Percentiles rank a stretch among this genome's conserved stretches.
Conservation (phyloP, 2,113 vertebrate genomes). For the Phyllostomus discolor region DNA sequence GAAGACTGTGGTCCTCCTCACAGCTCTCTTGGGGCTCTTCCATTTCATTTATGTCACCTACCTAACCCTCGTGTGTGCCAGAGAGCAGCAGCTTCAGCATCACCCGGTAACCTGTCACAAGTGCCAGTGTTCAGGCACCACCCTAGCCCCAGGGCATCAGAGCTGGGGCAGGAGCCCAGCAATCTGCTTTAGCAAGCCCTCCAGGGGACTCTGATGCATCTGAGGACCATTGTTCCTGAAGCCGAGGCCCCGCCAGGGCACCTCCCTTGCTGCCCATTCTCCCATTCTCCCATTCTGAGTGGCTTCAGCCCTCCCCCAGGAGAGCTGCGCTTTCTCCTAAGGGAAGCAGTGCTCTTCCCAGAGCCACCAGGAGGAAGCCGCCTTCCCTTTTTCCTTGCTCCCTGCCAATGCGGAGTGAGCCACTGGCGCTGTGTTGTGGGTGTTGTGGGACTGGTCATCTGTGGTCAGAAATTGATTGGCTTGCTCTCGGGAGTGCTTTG, state of each 20-base stretch:
- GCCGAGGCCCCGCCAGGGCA: neutral
- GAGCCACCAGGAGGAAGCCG: neutral
- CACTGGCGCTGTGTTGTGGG: no score
- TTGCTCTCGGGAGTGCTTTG: neutral
- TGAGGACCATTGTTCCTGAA: neutral
- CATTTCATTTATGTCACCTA: neutral
- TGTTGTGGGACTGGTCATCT: neutral
- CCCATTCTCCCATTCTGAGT: neutral
- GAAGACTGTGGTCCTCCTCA: neutral
- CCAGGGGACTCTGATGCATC: neutral
- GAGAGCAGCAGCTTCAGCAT: neutral
- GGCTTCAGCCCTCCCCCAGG: neutral
- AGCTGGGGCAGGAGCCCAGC: neutral
- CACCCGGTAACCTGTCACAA: neutral
- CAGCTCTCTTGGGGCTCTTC: neutral
- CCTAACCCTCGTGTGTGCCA: neutral
- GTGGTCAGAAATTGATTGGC: neutral
- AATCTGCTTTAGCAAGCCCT: neutral
- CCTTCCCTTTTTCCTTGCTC: neutral
- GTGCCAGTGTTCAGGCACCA: neutral
- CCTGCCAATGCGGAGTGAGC: rapidly evolving
- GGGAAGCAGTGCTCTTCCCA: neutral
- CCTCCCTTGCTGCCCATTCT: neutral
- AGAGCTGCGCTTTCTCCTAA: neutral
- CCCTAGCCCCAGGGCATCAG: neutral